Base-by-base conservation (phyloP, 2,888 invertebrate species). In the Myopa testacea region DNA sequence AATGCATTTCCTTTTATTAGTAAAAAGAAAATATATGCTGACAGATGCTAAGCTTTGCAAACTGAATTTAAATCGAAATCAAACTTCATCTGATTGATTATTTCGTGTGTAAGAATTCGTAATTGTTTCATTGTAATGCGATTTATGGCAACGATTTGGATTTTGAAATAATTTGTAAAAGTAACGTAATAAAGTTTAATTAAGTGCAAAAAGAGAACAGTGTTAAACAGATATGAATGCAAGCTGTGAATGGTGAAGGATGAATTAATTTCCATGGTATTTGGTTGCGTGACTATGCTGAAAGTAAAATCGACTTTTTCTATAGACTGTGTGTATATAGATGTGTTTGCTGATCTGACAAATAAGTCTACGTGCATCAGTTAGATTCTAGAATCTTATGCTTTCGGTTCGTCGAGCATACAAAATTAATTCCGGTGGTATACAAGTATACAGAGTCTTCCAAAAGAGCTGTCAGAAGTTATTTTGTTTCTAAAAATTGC, bases 21-120 rank as follows among this genome's bases (percentile, higher is more conserved):
- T 26, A 26, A 26, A 26, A 26, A 26, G 26, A 26, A 26, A 26
- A 26, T 26, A 26, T 26, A 26, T 26, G 26, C 26, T 26, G 26
- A 26, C 26, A 26, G 26, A 26, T 26, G 26, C 2, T 26, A 26
- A 26, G 26, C 26, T 26, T 26, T 45, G 69, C 69, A 52, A 69
- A 69, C 69, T 26, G 45, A 69, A 69, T 52, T 69, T 52, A 70
- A 70, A 52, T 14, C 34, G 26, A 52, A 69, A 70, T 34, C 26
- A 26, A 52, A 52, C 10, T 70, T n/a, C 2, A 68, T 19, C 40
- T 34, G 14, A 69, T 69, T 52, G 26, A 70, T 70, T 45, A 14
- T 50, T 26, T 69, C 3, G 38, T 34, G 73, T 73, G 62, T 73
- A 62, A 16, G 60, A 63, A 63, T 45, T 19, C 52, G 55, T 34